A percentile compares a stretch with the other conserved stretches of the same genome.
These are phyloP conservation scores for Bimastos eiseni DNA, from an alignment of 2,888 invertebrate genomes.

Conservation along the genomic window DNA sequence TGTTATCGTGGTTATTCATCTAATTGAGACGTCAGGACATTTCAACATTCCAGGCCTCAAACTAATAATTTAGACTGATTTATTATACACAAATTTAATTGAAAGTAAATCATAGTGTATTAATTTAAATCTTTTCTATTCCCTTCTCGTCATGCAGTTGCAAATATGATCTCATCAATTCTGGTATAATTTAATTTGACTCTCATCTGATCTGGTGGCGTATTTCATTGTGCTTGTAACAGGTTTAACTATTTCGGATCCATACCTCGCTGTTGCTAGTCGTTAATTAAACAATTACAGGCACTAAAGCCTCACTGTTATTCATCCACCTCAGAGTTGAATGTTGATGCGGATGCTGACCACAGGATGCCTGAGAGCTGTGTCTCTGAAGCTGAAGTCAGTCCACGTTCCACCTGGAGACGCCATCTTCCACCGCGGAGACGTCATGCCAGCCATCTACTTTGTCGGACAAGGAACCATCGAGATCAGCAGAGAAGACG, in stretches of 20 bases:
- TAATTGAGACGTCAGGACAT: background rate
- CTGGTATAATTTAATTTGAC: no score
- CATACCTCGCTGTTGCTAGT: no score
- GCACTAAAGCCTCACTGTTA: background rate
- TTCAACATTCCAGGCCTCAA: no score
- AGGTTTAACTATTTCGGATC: no score
- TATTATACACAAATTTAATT: no score
- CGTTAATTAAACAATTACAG: background rate
- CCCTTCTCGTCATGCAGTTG: no score
- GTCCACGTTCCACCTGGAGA: slow-evolving; percentile 63
- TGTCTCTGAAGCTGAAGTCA: slow-evolving; percentile 61
- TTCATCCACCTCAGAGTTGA: slow-evolving; percentile 6
- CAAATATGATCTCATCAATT: no score
- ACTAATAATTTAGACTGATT: no score
- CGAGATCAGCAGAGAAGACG: slow-evolving; percentile 58
- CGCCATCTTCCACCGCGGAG: slow-evolving; percentile 61
- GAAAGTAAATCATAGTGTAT: no score
- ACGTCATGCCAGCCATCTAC: slow-evolving; percentile 60
- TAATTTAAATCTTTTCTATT: no score
- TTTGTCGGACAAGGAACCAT: slow-evolving; percentile 62
- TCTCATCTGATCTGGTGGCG: no score
- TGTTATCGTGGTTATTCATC: background rate
- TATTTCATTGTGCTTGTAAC: no score
- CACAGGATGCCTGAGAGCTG: slow-evolving; percentile 59
- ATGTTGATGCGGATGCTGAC: background rate